Evolutionary conservation across 2,113 vertebrate species (phyloP).

Genomic region (Strix uralensis): DNA sequence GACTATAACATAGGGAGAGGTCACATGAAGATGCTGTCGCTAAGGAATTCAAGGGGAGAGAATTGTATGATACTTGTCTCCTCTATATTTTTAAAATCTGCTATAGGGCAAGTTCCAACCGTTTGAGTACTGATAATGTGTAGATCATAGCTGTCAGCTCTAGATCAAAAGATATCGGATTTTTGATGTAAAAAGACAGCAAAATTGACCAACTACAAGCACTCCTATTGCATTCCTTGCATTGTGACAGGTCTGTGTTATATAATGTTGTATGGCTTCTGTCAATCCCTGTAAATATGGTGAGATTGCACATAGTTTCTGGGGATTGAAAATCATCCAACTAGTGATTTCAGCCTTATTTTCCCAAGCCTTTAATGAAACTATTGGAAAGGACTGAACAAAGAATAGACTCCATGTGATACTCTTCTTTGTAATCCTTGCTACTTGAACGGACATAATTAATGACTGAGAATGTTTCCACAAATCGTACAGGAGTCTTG

Average conservation of each 20-base stretch:
- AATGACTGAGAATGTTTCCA: background rate
- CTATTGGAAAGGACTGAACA: background rate
- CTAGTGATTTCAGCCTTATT: background rate
- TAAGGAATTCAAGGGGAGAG: background rate
- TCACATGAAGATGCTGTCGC: background rate
- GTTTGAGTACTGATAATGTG: background rate
- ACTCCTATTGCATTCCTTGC: background rate
- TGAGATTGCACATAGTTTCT: background rate
- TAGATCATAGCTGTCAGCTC: background rate
- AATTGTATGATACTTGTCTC: background rate
- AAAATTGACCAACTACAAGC: background rate
- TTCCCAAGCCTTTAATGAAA: background rate
- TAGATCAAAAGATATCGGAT: background rate
- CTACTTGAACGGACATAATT: background rate
- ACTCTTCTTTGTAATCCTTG: background rate
- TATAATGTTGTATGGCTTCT: background rate
- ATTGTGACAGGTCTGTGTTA: background rate
- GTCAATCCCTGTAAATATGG: background rate
- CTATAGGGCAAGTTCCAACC: background rate
- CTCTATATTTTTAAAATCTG: background rate
- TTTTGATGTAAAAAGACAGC: background rate
- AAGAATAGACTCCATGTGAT: background rate
- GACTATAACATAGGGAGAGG: background rate
- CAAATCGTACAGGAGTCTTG: background rate
- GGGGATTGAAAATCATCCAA: background rate